These are phyloP conservation scores for Myotis daubentonii DNA, from an alignment of 2,797 vertebrate genomes.

Conservation along the genomic window DNA sequence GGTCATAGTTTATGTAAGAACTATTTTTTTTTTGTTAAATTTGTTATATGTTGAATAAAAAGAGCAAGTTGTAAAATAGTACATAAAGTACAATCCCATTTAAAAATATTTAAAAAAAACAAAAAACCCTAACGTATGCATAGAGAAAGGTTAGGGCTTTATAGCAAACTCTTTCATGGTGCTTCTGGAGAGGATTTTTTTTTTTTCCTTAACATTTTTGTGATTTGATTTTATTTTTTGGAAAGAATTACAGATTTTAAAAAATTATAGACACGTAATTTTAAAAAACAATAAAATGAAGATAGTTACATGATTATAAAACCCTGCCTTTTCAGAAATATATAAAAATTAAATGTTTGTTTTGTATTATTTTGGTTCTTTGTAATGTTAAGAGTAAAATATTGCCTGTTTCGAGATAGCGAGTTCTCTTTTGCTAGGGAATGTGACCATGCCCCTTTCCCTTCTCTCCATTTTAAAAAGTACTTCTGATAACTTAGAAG, in stretches of 20 bases:
- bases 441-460: neutral
- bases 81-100: neutral
- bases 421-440: neutral
- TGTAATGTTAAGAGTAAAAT: slow-evolving; percentile 28
- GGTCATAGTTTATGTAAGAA: slow-evolving; percentile 17
- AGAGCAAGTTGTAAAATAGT: neutral
- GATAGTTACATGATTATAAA: slow-evolving; percentile 29
- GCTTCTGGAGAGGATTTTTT: neutral
- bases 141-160: neutral
- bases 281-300: neutral
- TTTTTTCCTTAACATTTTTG: neutral
- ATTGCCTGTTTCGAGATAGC: slow-evolving; percentile 26
- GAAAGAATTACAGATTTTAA: neutral
- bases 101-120: neutral
- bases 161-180: neutral
- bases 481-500: slow-evolving; percentile 30
- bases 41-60: neutral
- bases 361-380: slow-evolving; percentile 6
- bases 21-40: slow-evolving; percentile 10
- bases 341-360: slow-evolving; percentile 2
- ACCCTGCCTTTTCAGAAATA: slow-evolving; percentile 28
- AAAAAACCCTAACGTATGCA: neutral
- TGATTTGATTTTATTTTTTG: neutral
- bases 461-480: neutral
- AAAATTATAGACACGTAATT: neutral